A percentile compares a stretch with the other conserved stretches of the same genome.
phyloP scores from a whole-genome alignment of 2,797 vertebrate species.

The Catharus ustulatus region DNA sequence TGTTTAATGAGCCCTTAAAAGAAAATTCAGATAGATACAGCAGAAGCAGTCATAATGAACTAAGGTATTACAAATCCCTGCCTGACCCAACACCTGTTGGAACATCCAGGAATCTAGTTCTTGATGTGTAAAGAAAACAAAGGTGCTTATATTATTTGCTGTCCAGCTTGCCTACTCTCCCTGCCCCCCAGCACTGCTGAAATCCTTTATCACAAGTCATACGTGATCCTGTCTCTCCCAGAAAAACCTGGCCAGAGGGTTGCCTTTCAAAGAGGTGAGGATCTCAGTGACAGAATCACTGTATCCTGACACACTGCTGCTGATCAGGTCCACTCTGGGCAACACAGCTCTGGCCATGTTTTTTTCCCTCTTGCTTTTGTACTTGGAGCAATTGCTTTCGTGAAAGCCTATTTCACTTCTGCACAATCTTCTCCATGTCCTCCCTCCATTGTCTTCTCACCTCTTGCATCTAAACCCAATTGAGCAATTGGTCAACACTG shows the following conservation, averaged over 20 bases:
- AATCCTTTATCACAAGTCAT: fast-evolving
- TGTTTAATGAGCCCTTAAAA: background rate
- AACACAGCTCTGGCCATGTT: background rate
- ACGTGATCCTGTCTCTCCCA: background rate
- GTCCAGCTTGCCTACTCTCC: background rate
- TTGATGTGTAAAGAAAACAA: background rate
- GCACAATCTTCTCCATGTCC: background rate
- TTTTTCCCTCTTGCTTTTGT: background rate
- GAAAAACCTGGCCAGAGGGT: background rate
- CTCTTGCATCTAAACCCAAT: background rate
- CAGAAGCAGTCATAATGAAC: background rate
- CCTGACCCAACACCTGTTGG: background rate
- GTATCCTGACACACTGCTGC: background rate
- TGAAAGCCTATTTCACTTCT: background rate
- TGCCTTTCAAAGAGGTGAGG: background rate
- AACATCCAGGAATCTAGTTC: background rate
- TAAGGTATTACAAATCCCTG: background rate
- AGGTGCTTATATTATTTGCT: background rate
- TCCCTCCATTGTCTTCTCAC: background rate
- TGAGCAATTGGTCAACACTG: background rate
- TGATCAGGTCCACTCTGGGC: background rate
- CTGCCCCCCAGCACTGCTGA: fast-evolving
- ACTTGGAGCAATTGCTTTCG: background rate
- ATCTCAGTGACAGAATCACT: background rate
- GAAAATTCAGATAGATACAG: background rate